A percentile compares a stretch with the other conserved stretches of the same genome.
Evolutionary conservation across 1,140 invertebrate genomes (phyloP).

Genomic region (Drosophila truncata): DNA sequence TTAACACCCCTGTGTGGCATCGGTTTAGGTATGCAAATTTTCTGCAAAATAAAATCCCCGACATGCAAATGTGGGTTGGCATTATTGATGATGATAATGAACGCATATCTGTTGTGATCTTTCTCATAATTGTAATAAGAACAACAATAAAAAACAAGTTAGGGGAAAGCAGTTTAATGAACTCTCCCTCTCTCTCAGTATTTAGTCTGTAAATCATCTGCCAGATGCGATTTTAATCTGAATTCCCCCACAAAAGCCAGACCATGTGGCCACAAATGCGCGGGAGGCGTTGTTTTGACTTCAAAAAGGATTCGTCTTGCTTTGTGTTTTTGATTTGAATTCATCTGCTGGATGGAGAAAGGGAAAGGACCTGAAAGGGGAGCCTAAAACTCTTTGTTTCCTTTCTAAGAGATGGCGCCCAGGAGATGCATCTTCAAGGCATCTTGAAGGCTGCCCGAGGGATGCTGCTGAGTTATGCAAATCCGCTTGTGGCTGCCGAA

Average conservation of each 20-base stretch:
- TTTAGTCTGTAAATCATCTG: constrained; percentile 46
- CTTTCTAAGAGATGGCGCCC: constrained; percentile 54
- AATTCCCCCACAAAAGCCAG: constrained; percentile 10
- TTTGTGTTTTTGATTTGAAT: constrained; percentile 45
- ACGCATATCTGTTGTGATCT: constrained; percentile 47
- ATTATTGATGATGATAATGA: constrained; percentile 54
- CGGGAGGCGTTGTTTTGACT: constrained; percentile 55
- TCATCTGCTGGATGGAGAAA: constrained; percentile 22
- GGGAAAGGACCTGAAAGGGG: constrained; percentile 4
- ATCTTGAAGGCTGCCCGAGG: not conserved
- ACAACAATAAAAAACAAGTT: not conserved
- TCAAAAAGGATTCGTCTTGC: constrained; percentile 57
- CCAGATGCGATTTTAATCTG: constrained; percentile 64
- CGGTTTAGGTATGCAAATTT: constrained; percentile 52
- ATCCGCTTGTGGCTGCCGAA: constrained; percentile 53
- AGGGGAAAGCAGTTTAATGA: constrained; percentile 43
- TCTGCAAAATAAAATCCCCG: constrained; percentile 10
- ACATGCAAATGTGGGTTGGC: constrained; percentile 53
- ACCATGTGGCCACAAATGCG: constrained; percentile 69
- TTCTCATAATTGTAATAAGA: constrained; percentile 33
- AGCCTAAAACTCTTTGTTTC: constrained; percentile 8
- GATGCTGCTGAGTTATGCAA: constrained; percentile 34
- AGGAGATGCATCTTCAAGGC: constrained; percentile 9
- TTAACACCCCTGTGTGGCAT: constrained; percentile 62
- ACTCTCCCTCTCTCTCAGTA: constrained; percentile 4